Evolutionary conservation across 2,113 vertebrate genomes (phyloP), one percentile per base, ranked within the genome.

Genomic region (Xenus cinereus): DNA sequence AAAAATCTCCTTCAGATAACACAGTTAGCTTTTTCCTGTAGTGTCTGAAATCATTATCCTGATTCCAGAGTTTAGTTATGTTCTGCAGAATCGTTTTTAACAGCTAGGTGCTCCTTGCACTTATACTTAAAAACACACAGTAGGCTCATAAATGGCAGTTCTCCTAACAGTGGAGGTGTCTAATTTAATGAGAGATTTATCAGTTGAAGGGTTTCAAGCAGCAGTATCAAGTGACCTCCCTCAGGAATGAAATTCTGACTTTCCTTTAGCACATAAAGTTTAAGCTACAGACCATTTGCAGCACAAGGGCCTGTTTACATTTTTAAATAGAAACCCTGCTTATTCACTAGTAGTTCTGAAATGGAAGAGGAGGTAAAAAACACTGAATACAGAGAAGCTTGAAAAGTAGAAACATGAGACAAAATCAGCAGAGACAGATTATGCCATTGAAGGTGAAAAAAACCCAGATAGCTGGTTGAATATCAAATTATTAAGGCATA

Each of bases 151-250:
- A 96, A 95, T 84, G 45, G 39, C 78, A 95, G 73, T 93, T 93
- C 69, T 94, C 69, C 80, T 66, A 89, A 30, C 56, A 28, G 68
- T 81, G 33, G 77, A 89, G 69, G 75, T 96, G 91, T 90, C 96
- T 95, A 82, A 84, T 93, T 96, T 93, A 94, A 94, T 94, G 45
- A 91, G 79, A 92, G 74, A 82, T 87, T 94, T 87, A 90, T 90
- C 82, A 75, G 73, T 24, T 90, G 87, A 95, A 71, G 51, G 7
- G 53, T 87, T 89, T 93, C 59, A 78, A 91, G 75, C 6, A 73
- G 28, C 59, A 93, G 26, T 57, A 74, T 73, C 43, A 67, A 91
- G 33, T 95, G 82, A 88, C 35, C 23, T 93, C 73, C 46, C 24
- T 89, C 48, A 67, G 88, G 50, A 97, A 68, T 56, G 33, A 84